phyloP scores from a whole-genome alignment of 1,140 invertebrate genomes.

The Aradophagus sp. region DNA sequence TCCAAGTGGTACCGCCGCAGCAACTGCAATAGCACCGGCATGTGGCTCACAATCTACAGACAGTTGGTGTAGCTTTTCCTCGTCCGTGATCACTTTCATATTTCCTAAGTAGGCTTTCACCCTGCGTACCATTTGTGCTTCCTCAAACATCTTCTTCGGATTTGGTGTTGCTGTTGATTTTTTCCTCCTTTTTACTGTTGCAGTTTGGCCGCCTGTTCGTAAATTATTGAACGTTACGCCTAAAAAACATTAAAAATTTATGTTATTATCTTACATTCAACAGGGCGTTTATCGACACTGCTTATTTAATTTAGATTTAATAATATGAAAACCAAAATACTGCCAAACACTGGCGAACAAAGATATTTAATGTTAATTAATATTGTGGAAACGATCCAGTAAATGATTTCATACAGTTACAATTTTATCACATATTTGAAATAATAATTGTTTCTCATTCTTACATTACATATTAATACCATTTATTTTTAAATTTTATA shows the following conservation, averaged over 20 bases:
- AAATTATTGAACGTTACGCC: slow-evolving; percentile 51
- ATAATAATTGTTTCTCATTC: too few relatives aligned
- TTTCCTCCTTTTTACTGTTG: slow-evolving; percentile 92
- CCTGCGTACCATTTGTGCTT: slow-evolving; percentile 96
- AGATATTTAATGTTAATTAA: too few relatives aligned
- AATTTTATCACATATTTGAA: too few relatives aligned
- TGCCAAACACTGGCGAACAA: too few relatives aligned
- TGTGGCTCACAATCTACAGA: slow-evolving; percentile 92
- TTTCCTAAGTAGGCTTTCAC: slow-evolving; percentile 97
- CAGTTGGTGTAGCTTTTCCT: slow-evolving; percentile 90
- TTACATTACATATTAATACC: too few relatives aligned
- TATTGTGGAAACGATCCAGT: too few relatives aligned
- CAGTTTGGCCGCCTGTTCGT: slow-evolving; percentile 72
- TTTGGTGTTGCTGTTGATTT: slow-evolving; percentile 94
- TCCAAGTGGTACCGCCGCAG: slow-evolving; percentile 71
- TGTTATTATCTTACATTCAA: slow-evolving; percentile 11
- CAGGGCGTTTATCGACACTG: too few relatives aligned
- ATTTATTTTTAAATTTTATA: too few relatives aligned
- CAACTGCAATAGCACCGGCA: slow-evolving; percentile 77
- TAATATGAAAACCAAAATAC: too few relatives aligned
- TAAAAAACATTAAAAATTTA: slow-evolving; percentile 24
- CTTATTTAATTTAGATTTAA: too few relatives aligned
- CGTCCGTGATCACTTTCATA: slow-evolving; percentile 93
- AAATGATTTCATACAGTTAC: too few relatives aligned
- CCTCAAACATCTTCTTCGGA: slow-evolving; percentile 98